Evolutionary conservation across 2,888 invertebrate species (phyloP), one percentile per base, ranked within the genome.

Genomic region (Heliconius charithonia): DNA sequence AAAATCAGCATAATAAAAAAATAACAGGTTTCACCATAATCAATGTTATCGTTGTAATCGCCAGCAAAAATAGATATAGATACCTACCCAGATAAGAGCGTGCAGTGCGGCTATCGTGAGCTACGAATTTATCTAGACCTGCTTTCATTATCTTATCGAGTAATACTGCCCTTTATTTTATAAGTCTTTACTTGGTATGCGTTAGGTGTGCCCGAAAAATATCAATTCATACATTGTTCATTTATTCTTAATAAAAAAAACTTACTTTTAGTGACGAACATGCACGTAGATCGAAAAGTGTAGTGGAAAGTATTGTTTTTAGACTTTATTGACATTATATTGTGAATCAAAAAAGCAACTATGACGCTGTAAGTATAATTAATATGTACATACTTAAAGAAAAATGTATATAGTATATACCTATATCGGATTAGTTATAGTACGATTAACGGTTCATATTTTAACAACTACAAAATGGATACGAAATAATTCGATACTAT

Each of bases 71-170:
- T 82, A 84, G 85, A 86, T 86, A 92, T 91, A 25, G 41, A 25
- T 45, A 66, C 37, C 32, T 29, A 90, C 83, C 80, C 80, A 82
- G 88, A 88, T 89, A 89, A 87, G 83, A 83, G 75, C 82, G 80
- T 82, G 79, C 82, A 85, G 85, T 85, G 86, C 84, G 87, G 87
- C 87, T 91, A 91, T 91, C 92, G 89, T 89, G 88, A 84, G 90
- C 86, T 89, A 90, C 89, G 85, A 93, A 92, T 93, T 94, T 95
- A 94, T 94, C 95, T 94, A 94, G 94, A 93, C 94, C 94, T 92
- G 93, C 87, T 94, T 93, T 92, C 87, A 91, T 91, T 94, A 95
- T 95, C 95, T 95, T 94, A 94, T 95, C 95, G 82, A 79, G 87
- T 86, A 84, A 82, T 86, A 88, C 88, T 89, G 90, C 90, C 92